Base-by-base conservation (phyloP, 2,888 invertebrate genomes). In the Salpingus planirostris region DNA sequence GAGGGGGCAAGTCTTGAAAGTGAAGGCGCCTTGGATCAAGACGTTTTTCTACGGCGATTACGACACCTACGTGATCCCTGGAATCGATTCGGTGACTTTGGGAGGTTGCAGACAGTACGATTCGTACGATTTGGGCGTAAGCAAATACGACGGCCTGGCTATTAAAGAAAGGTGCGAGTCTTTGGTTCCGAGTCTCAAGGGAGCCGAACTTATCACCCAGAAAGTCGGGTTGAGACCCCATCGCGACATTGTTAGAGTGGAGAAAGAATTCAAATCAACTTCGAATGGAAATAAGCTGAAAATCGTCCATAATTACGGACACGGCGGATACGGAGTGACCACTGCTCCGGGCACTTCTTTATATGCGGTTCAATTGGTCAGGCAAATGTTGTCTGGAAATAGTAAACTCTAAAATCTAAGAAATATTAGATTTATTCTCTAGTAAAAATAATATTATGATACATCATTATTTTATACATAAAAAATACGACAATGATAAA, bases 281-380 rank as follows among this genome's bases (percentile, higher is more conserved):
- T 33, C 40, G 15, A 41, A 60, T 7, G 73, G 72, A 1, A 58
- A 67, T 43, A 68, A 59, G 42, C 40, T 68, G 1, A 71, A 77
- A 69, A 70, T 93, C 15, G 80, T 95, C 3, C 95, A 96, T 59
- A 90, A 93, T 62, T 95, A 95, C 57, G 95, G 95, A 0, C 95
- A 95, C 59, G 92, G 93, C 1, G 92, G 91, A 0, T 91, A 92
- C 58, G 95, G 95, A 0, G 83, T 95, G 0, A 84, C 85, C 37
- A 77, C 88, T 21, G 84, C 89, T 3, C 93, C 93, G 14, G 93
- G 93, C 5, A 90, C 91, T 0, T 78, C 85, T 0, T 68, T 76
- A 36, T 71, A 88, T 52, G 88, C 90, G 1, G 77, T 87, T 0
- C 57, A 73, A 29, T 64, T 86, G 11, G 79, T 80, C 0, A 65